A percentile compares a stretch with the other conserved stretches of the same genome.
phyloP scores from a whole-genome alignment of 1,140 invertebrate species.

The Microplitis mediator region DNA sequence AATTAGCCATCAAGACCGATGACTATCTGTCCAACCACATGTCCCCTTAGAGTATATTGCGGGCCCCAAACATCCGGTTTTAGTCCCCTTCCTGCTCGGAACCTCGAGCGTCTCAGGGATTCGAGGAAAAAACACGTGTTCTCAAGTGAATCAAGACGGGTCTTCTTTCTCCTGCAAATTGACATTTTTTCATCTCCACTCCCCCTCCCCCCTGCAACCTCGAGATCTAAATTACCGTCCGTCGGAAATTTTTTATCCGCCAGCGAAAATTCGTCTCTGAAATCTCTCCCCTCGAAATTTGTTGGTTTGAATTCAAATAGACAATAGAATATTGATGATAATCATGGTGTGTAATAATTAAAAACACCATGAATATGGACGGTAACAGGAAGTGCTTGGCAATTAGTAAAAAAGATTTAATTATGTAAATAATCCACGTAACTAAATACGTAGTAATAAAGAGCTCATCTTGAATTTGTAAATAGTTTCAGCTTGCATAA shows the following conservation, averaged over 20 bases:
- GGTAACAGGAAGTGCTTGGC: constrained; percentile 1
- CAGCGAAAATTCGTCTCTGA: too few species aligned
- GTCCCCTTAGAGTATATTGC: constrained; percentile 23
- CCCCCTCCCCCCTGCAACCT: too few species aligned
- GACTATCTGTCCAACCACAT: constrained; percentile 32
- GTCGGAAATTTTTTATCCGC: background rate
- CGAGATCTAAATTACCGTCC: too few species aligned
- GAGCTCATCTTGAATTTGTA: constrained; percentile 20
- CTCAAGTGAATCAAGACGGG: constrained; percentile 37
- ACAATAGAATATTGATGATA: too few species aligned
- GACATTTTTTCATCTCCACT: background rate
- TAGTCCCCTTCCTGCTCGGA: constrained; percentile 15
- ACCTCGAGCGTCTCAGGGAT: constrained; percentile 20
- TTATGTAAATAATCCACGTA: constrained; percentile 21
- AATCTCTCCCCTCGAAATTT: too few species aligned
- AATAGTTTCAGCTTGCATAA: constrained; percentile 13
- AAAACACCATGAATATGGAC: background rate
- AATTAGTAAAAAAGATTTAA: constrained; percentile 22
- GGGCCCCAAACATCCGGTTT: constrained; percentile 29
- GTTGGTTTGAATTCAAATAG: too few species aligned
- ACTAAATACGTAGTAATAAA: constrained; percentile 18
- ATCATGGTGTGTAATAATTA: background rate
- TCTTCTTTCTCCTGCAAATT: background rate
- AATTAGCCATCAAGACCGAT: constrained; percentile 29
- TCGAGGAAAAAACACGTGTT: constrained; percentile 39